Evolutionary conservation across 2,797 vertebrate species (phyloP).

Genomic region (Sternotherus odoratus): DNA sequence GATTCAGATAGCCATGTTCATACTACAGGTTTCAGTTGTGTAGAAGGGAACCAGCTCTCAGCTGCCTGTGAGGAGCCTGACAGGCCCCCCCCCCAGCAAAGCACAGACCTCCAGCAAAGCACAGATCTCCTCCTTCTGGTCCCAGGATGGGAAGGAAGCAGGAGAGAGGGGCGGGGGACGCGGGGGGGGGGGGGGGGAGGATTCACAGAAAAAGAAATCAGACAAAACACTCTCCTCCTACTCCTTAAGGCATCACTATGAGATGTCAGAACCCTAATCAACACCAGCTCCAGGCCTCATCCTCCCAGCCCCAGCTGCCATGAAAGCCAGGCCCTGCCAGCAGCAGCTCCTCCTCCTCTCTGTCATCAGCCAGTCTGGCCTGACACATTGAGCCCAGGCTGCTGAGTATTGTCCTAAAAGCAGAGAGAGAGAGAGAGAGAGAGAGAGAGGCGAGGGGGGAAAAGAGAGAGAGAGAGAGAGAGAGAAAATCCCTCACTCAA

Average conservation of each 20-base stretch:
- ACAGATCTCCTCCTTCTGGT: neutral
- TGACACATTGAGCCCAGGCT: slow-evolving; percentile 46
- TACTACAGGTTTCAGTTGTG: neutral
- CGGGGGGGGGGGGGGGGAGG: neutral
- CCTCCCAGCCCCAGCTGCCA: slow-evolving; percentile 1
- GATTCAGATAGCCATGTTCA: neutral
- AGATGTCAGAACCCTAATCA: slow-evolving; percentile 53
- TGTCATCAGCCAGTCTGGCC: slow-evolving; percentile 51
- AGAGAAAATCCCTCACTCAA: neutral
- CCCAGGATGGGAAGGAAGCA: neutral
- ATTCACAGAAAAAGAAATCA: neutral
- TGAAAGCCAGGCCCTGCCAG: slow-evolving; percentile 44
- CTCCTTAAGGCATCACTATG: slow-evolving; percentile 55
- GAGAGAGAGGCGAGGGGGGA: neutral
- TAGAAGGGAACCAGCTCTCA: neutral
- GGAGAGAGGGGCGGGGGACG: neutral
- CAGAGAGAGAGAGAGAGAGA: slow-evolving; percentile 24
- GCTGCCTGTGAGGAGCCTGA: neutral
- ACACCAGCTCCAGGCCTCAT: neutral
- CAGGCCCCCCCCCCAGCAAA: neutral
- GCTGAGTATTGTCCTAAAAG: slow-evolving; percentile 50
- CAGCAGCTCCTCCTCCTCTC: slow-evolving; percentile 40
- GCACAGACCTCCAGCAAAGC: neutral
- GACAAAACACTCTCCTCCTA: neutral
- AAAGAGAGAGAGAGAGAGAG: neutral